Percentiles rank a stretch among this genome's conserved stretches.
Evolutionary conservation across 1,140 invertebrate genomes (phyloP).

Genomic region (honey bee (Apis mellifera)): Amel_HAv3.1 CM009935.2:11454501-11455000

Average conservation of each 20-base stretch:
- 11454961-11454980: conserved; percentile 52
- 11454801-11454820: conserved; percentile 16
- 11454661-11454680: neutral
- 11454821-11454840: neutral
- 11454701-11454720: conserved; percentile 64
- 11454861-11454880: neutral
- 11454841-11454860: neutral
- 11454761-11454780: conserved; percentile 73
- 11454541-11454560: neutral
- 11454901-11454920: conserved; percentile 37
- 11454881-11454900: conserved; percentile 10
- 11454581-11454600: no score
- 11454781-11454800: conserved; percentile 13
- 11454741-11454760: conserved; percentile 72
- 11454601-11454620: no score
- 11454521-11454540: neutral
- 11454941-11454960: conserved; percentile 48
- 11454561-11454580: no score
- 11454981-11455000: conserved; percentile 51
- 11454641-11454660: neutral
- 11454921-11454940: conserved; percentile 30
- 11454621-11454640: neutral
- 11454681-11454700: conserved; percentile 24
- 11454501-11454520: neutral
- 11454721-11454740: conserved; percentile 68